Percentiles rank a stretch among this genome's conserved stretches.
Conservation (phyloP, 2,113 vertebrate species). For the Tauraco erythrolophus region DNA sequence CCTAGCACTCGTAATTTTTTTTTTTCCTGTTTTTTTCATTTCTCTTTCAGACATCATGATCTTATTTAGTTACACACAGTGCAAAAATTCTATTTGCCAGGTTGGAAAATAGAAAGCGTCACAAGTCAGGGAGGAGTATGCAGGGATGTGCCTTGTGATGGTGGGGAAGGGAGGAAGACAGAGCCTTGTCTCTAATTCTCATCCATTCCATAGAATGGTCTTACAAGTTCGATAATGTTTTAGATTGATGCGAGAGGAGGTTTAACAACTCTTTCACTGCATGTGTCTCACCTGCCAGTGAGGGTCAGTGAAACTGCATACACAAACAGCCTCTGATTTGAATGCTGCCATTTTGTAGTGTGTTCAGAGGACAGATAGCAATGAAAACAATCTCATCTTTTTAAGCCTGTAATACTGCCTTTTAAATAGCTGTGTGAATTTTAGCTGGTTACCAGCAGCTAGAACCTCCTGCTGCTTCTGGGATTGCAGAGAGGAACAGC, state of each 20-base stretch:
- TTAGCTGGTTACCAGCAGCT: background rate
- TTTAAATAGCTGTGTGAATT: slow-evolving; percentile 29
- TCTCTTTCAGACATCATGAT: background rate
- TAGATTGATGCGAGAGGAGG: background rate
- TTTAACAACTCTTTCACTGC: background rate
- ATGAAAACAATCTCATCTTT: slow-evolving; percentile 1
- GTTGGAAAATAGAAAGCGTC: background rate
- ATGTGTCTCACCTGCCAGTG: background rate
- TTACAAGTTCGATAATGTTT: background rate
- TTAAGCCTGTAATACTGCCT: background rate
- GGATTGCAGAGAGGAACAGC: slow-evolving; percentile 8
- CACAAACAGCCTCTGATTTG: background rate
- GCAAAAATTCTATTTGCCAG: background rate
- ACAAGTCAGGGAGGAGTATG: background rate
- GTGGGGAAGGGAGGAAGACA: background rate
- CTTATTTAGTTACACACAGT: background rate
- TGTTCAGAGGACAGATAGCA: background rate
- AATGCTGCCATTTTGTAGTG: background rate
- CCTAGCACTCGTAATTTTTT: background rate
- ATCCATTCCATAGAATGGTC: background rate
- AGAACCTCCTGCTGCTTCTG: slow-evolving; percentile 31
- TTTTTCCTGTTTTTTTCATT: background rate
- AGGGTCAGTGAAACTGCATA: background rate
- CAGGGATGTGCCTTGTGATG: background rate
- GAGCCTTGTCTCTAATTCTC: background rate